Evolutionary conservation across 1,140 invertebrate genomes (phyloP).

Genomic region (Neoseiulus cucumeris): DNA sequence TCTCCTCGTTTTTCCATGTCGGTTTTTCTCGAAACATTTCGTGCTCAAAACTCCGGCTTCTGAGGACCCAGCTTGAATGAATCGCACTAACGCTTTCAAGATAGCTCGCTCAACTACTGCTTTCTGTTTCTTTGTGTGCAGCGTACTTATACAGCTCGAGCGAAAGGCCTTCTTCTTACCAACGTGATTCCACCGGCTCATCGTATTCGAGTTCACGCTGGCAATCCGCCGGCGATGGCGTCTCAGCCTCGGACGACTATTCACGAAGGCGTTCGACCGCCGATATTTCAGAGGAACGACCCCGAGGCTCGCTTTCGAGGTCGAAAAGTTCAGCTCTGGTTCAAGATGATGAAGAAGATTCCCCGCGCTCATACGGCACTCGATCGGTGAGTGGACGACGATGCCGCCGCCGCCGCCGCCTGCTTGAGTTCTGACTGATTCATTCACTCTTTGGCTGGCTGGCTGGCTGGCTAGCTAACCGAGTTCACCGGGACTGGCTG

Average conservation of each 20-base stretch:
- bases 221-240: constrained; percentile 2
- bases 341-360: constrained; percentile 2
- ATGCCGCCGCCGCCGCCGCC: no score
- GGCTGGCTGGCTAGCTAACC: no score
- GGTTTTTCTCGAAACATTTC: no score
- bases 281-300: not conserved
- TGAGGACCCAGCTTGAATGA: no score
- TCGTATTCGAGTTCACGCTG: not conserved
- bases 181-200: not conserved
- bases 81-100: no score
- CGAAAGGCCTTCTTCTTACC: not conserved
- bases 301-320: not conserved
- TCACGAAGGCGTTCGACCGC: not conserved
- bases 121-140: not conserved
- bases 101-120: no score
- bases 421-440: no score
- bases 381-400: constrained; percentile 4
- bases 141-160: constrained; percentile 5
- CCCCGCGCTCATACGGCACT: not conserved
- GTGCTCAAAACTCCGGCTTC: no score
- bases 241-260: not conserved
- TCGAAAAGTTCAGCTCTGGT: constrained; percentile 1
- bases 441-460: no score
- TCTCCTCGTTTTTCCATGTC: no score
- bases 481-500: no score